A percentile compares a stretch with the other conserved stretches of the same genome.
These are phyloP conservation scores for human DNA, from an alignment of 2,113 vertebrate genomes.

Conservation along the genomic window GRCh38 chr3:60509501-60510000, in stretches of 20 bases:
- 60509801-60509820: not conserved
- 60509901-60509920: not conserved
- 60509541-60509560: not conserved
- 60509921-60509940: not conserved
- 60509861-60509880: constrained; percentile 17
- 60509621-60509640: not conserved
- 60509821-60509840: not conserved
- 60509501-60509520: not conserved
- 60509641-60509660: not conserved
- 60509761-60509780: not conserved
- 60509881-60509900: not conserved
- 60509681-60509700: not conserved
- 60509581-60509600: not conserved
- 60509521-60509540: not conserved
- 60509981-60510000: not conserved
- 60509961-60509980: not conserved
- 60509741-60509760: not conserved
- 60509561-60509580: not conserved
- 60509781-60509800: not conserved
- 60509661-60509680: not conserved
- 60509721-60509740: not conserved
- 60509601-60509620: not conserved
- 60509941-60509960: not conserved
- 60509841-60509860: not conserved
- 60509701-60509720: not conserved